phyloP scores from a whole-genome alignment of 1,140 invertebrate genomes.

The Eufriesea mexicana region DNA sequence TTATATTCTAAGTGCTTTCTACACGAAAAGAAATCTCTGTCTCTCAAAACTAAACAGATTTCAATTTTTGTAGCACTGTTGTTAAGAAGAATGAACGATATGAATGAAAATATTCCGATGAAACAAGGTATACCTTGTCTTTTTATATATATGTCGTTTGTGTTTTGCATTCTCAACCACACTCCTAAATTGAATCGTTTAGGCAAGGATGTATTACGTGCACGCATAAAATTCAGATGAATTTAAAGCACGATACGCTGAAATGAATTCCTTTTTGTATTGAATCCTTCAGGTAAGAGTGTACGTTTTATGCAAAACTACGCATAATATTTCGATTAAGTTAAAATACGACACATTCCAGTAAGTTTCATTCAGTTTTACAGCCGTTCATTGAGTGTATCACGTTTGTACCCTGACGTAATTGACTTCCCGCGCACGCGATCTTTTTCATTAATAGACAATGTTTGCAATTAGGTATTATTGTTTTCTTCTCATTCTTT shows the following conservation, averaged over 20 bases:
- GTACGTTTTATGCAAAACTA: slow-evolving; percentile 4
- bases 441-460: slow-evolving; percentile 41
- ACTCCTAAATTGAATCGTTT: not conserved
- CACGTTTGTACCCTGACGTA: slow-evolving; percentile 3
- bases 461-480: slow-evolving; percentile 5
- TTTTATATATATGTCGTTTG: not conserved
- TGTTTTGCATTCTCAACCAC: not conserved
- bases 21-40: too few species aligned
- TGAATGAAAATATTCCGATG: not conserved
- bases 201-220: not conserved
- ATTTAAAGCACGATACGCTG: not conserved
- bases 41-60: too few species aligned
- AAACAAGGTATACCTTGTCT: not conserved
- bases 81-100: not conserved
- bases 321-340: slow-evolving; percentile 11
- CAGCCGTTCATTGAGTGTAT: slow-evolving; percentile 28
- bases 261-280: not conserved
- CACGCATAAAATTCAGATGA: not conserved
- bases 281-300: not conserved
- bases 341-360: slow-evolving; percentile 6
- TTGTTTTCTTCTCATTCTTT: not conserved
- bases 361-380: slow-evolving; percentile 14
- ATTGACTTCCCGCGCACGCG: slow-evolving; percentile 28
- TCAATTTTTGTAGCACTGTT: too few species aligned
- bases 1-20: too few species aligned